Percentiles rank a stretch among this genome's conserved stretches.
Evolutionary conservation across 2,888 invertebrate genomes (phyloP).

Genomic region (Lasioglossum pauxillum): DNA sequence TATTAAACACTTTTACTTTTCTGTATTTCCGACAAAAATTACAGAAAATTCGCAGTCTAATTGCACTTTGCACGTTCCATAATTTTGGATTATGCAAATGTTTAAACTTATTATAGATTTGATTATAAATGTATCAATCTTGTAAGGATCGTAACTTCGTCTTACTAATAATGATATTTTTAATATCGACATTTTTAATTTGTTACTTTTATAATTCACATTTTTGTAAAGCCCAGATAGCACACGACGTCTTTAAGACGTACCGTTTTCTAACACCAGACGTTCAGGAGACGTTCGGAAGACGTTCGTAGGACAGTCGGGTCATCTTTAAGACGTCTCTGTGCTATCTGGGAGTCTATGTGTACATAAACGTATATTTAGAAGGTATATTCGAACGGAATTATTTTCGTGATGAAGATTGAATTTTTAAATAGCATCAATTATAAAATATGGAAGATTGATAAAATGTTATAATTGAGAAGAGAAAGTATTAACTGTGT

Average conservation of each 20-base stretch:
- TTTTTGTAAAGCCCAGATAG: background rate
- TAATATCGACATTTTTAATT: background rate
- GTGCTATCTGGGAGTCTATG: no score
- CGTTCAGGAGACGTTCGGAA: no score
- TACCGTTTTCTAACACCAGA: no score
- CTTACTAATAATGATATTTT: background rate
- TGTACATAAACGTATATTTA: background rate
- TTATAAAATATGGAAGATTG: background rate
- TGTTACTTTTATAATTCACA: background rate
- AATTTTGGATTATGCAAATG: background rate
- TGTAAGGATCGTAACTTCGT: background rate
- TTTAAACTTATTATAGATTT: background rate
- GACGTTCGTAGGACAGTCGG: no score
- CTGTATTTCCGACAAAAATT: background rate
- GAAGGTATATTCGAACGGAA: background rate
- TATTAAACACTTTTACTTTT: no score
- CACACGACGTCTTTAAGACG: no score
- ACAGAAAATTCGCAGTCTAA: background rate
- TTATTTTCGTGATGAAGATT: background rate
- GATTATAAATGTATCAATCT: background rate
- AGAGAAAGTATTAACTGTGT: background rate
- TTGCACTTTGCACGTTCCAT: background rate
- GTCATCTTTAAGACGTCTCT: no score
- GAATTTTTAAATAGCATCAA: background rate
- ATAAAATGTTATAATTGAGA: background rate